These are phyloP conservation scores for Picathartes gymnocephalus DNA, from an alignment of 2,113 vertebrate genomes.

Conservation along the genomic window DNA sequence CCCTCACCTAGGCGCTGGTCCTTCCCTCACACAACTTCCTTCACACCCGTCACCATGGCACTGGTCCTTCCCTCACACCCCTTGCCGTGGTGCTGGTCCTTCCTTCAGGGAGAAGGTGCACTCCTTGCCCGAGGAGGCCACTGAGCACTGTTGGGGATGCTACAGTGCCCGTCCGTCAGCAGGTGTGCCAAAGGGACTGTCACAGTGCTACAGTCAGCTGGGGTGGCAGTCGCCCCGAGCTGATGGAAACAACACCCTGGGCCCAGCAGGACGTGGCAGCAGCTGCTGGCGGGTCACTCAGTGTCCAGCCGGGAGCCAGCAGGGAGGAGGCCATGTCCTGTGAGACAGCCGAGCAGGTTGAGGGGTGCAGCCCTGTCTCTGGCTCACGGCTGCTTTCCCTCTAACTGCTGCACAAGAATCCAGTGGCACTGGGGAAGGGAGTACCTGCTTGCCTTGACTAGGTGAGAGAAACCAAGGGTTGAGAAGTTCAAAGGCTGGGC, in stretches of 20 bases:
- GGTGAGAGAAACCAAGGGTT: background rate
- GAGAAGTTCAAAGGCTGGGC: background rate
- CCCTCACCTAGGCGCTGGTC: background rate
- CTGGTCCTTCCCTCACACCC: background rate
- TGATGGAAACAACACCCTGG: background rate
- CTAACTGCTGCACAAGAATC: background rate
- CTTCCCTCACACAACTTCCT: background rate
- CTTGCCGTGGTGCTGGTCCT: accelerated
- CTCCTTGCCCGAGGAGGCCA: accelerated
- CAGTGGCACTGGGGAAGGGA: background rate
- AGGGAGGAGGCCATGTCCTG: accelerated
- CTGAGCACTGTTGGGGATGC: accelerated
- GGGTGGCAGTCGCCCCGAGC: too few species aligned
- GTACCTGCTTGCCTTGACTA: background rate
- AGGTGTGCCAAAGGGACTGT: accelerated
- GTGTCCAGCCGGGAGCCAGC: accelerated
- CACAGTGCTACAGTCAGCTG: background rate
- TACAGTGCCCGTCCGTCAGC: accelerated
- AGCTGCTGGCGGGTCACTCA: accelerated
- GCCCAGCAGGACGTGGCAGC: background rate
- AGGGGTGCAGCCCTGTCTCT: background rate
- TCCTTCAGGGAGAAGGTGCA: background rate
- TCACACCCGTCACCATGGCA: accelerated
- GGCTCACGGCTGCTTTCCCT: background rate
- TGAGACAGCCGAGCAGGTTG: accelerated